Evolutionary conservation across 2,888 invertebrate species (phyloP).

Genomic region (Epinotia ramella): DNA sequence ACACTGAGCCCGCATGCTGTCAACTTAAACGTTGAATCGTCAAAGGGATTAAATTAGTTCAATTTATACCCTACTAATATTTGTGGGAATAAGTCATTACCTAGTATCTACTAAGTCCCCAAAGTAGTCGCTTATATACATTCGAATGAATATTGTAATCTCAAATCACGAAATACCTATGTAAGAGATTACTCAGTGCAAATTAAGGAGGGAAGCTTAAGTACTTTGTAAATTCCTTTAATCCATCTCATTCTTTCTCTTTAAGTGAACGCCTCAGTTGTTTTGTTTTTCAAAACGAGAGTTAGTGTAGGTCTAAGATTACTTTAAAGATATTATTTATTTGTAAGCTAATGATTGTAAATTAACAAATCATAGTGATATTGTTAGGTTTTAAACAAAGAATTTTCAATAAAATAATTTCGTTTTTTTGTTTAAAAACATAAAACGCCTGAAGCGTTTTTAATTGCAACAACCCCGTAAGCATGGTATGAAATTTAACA

Average conservation of each 20-base stretch:
- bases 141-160: constrained; percentile 3
- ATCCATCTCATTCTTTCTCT: constrained; percentile 62
- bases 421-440: not conserved
- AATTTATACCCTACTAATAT: constrained; percentile 21
- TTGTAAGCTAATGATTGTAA: constrained; percentile 82
- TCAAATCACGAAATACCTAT: not conserved
- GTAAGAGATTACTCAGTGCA: constrained; percentile 11
- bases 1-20: constrained; percentile 36
- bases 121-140: not conserved
- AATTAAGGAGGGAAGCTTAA: constrained; percentile 14
- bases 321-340: constrained; percentile 81
- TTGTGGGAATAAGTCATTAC: constrained; percentile 9
- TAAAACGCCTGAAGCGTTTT: constrained; percentile 43
- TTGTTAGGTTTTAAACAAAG: constrained; percentile 70
- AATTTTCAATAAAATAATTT: constrained; percentile 51
- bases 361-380: constrained; percentile 81
- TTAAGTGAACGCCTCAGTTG: constrained; percentile 61
- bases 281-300: constrained; percentile 69
- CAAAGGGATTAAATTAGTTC: constrained; percentile 23
- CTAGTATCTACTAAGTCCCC: not conserved
- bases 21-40: constrained; percentile 17
- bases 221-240: constrained; percentile 49
- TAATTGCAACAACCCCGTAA: constrained; percentile 38
- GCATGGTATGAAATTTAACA: not conserved
- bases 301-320: constrained; percentile 73